phyloP scores from a whole-genome alignment of 2,888 invertebrate species.

The Endotricha flammealis region DNA sequence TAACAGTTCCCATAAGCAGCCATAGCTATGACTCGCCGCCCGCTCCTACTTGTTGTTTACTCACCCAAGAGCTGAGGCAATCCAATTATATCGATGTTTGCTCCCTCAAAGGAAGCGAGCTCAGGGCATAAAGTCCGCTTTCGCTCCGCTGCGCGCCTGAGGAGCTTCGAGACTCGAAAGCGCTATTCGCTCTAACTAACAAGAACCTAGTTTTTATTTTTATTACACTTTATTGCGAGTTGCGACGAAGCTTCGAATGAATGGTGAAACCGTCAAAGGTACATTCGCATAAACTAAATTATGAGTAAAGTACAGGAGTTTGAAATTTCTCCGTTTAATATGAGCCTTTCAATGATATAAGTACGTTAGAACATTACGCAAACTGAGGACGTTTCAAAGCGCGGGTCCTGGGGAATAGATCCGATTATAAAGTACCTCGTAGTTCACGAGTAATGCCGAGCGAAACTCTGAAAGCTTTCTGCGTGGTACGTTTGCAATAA shows the following conservation, averaged over 20 bases:
- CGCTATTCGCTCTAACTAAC: neutral
- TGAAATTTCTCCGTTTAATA: neutral
- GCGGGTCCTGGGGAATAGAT: neutral
- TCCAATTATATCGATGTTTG: conserved; percentile 65
- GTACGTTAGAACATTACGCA: neutral
- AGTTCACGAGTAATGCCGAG: neutral
- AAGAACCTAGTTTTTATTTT: neutral
- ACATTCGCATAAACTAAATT: neutral
- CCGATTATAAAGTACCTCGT: neutral
- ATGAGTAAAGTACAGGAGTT: neutral
- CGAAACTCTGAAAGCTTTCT: neutral
- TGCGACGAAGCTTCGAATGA: neutral
- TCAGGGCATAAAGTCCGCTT: neutral
- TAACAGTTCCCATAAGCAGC: too few relatives aligned
- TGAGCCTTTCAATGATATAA: neutral
- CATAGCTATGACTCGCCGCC: neutral
- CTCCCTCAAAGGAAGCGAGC: conserved; percentile 24
- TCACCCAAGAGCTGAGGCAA: conserved; percentile 47
- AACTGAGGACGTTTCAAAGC: neutral
- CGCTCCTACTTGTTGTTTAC: conserved; percentile 5
- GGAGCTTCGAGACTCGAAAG: neutral
- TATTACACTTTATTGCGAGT: neutral
- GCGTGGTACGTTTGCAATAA: neutral
- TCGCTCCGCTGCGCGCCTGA: conserved; percentile 4
- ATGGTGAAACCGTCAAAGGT: neutral